These are phyloP conservation scores for Mesoclemmys tuberculata DNA, from an alignment of 2,113 vertebrate species.

Conservation along the genomic window DNA sequence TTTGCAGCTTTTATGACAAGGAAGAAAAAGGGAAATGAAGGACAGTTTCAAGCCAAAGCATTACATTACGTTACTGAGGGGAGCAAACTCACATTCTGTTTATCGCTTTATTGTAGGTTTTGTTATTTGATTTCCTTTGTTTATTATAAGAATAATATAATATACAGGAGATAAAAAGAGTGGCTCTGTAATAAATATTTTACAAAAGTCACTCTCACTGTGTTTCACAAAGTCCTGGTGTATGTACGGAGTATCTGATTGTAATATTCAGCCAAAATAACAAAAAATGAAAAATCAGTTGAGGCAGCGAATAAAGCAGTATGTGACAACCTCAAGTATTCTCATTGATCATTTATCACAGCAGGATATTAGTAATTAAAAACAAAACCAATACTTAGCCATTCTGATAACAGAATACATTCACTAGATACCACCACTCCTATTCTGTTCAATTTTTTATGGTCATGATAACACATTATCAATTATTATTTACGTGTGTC, in stretches of 20 bases:
- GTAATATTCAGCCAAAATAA: not conserved
- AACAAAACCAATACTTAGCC: not conserved
- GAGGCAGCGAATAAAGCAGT: not conserved
- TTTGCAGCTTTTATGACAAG: not conserved
- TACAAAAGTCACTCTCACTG: not conserved
- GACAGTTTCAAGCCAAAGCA: conserved; percentile 25
- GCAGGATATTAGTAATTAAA: not conserved
- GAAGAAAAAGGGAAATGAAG: conserved; percentile 40
- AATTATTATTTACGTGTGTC: not conserved
- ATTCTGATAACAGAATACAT: not conserved
- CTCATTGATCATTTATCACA: not conserved
- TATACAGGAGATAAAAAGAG: conserved; percentile 44
- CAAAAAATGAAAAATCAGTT: not conserved
- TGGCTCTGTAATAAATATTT: conserved; percentile 55
- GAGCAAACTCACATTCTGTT: conserved; percentile 44
- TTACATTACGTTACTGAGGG: conserved; percentile 63
- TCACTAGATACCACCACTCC: not conserved
- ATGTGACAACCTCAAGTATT: not conserved
- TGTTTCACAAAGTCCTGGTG: not conserved
- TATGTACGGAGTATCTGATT: not conserved
- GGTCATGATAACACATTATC: fast-evolving
- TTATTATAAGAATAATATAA: conserved; percentile 56
- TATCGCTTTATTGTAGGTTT: conserved; percentile 40
- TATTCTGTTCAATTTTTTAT: not conserved
- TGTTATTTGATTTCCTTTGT: conserved; percentile 69